Evolutionary conservation across 2,797 vertebrate species (phyloP).

Genomic region (Ciconia nigra): DNA sequence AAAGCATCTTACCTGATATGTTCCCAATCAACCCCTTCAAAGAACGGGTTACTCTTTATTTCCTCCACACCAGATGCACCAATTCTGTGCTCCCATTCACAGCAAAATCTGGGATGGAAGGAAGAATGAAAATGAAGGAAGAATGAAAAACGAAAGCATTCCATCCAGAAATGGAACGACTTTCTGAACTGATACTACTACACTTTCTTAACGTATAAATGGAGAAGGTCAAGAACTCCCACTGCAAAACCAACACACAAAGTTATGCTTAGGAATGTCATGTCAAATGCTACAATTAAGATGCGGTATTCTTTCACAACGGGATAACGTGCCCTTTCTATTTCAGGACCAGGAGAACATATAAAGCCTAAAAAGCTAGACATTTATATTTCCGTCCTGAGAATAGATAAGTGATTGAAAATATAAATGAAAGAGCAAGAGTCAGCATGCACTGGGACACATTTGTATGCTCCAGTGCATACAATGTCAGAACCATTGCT

Average conservation of each 20-base stretch:
- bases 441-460: neutral
- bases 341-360: neutral
- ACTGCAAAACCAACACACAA: neutral
- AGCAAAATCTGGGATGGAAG: slow-evolving; percentile 89
- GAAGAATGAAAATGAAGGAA: slow-evolving; percentile 52
- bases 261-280: neutral
- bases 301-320: neutral
- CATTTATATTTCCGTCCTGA: neutral
- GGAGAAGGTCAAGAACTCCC: neutral
- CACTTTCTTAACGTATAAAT: neutral
- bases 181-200: neutral
- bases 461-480: neutral
- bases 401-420: neutral
- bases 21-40: slow-evolving; percentile 97
- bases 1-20: slow-evolving; percentile 88
- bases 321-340: neutral
- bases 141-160: slow-evolving; percentile 32
- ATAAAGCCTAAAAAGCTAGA: neutral
- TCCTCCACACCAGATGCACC: slow-evolving; percentile 91
- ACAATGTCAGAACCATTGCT: neutral
- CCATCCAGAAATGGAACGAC: slow-evolving; percentile 24
- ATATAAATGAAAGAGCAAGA: neutral
- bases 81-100: slow-evolving; percentile 93
- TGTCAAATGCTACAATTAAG: neutral
- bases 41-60: slow-evolving; percentile 94